Conservation (phyloP, 2,113 vertebrate genomes). For the Mungos mungo region DNA sequence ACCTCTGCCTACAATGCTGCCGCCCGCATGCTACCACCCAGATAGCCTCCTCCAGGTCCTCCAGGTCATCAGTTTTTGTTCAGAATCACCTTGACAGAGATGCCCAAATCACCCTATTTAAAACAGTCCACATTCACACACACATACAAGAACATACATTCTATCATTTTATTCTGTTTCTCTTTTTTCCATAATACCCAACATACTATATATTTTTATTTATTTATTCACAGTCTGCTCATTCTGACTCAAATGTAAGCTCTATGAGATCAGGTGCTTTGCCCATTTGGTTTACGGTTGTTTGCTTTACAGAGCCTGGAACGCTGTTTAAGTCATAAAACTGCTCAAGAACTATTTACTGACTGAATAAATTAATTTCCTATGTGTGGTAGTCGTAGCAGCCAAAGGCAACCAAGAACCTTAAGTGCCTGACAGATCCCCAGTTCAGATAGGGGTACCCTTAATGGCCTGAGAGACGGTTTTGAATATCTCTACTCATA, state of each 20-base stretch:
- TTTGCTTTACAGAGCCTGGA: background rate
- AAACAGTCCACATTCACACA: background rate
- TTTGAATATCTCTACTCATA: background rate
- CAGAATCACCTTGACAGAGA: background rate
- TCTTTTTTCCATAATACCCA: background rate
- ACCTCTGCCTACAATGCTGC: background rate
- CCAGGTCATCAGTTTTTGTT: background rate
- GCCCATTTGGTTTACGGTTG: background rate
- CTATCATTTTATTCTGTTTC: background rate
- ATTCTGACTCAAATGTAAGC: background rate
- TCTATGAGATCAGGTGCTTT: background rate
- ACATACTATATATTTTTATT: background rate
- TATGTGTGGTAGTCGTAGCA: background rate
- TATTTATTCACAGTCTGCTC: background rate
- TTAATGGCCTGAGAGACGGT: background rate
- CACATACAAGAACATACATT: background rate
- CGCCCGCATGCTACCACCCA: background rate
- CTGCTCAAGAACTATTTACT: background rate
- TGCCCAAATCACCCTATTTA: background rate
- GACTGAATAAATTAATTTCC: background rate
- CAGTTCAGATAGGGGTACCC: background rate
- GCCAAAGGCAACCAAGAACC: background rate
- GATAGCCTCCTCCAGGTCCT: background rate
- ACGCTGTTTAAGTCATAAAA: background rate
- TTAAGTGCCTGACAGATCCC: background rate